Base-by-base conservation (phyloP, 92 coral and sea anemone genomes). In the Palythoa heliodiscus region DNA sequence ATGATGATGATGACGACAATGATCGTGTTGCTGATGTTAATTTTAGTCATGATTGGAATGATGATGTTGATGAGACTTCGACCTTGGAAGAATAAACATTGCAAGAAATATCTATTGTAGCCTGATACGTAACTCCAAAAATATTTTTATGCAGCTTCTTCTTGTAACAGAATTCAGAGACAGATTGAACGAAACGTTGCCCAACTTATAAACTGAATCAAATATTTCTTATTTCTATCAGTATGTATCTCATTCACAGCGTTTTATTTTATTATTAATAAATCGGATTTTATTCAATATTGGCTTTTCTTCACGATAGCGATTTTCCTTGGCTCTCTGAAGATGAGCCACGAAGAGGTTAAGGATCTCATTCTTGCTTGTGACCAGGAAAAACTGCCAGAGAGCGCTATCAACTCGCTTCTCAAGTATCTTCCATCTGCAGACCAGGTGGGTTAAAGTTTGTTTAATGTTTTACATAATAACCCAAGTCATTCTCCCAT, bases 301-400 rank as follows among this genome's bases (percentile, higher is more conserved):
- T 69, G 47, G 15, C 9, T 43, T 43, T 55, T 83, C 77, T 37
- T 53, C 69, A 39, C 54, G 71, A 24, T 88, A 96, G 99, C 99
- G 50, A 97, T 97, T 82, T 97, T 97, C 95, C 98, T 97, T 83
- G 98, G 99, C 15, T 97, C 99, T 17, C 87, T 92, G 70, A 97
- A 95, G 81, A 75, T 91, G 52, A 86, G 95, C 53, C 95, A 92
- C 71, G 92, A 83, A 48, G 97, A 90, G 19, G 83, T 97, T 48
- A 97, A 87, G 78, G 90, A 82, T 50, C 83, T 91, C 75, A 94
- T 97, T 70, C 82, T 97, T 16, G 90, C 89, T 20, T 97, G 99
- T 88, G 98, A 97, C 76, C 98, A 92, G 67, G 96, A 89, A 67
- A 87, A 90, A 79, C 86, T 97, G 48, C 82, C 90, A 16, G 95